Percentiles rank a stretch among this genome's conserved stretches.
Conservation (phyloP, 2,797 vertebrate species). For the Clamator glandarius region DNA sequence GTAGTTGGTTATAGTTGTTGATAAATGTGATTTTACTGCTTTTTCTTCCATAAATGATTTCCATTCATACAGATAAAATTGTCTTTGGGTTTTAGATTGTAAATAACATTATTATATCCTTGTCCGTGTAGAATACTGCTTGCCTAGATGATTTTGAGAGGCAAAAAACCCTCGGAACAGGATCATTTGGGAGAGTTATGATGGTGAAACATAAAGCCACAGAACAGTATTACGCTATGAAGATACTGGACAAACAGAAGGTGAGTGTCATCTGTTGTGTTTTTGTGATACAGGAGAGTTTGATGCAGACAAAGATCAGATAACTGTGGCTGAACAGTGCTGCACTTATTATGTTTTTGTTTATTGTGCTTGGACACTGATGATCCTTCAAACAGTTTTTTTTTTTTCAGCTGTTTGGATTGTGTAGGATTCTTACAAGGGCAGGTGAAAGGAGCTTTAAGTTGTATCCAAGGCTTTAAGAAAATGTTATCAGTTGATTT, state of each 20-base stretch:
- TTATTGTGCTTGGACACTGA: background rate
- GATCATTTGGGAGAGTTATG: conserved; percentile 98
- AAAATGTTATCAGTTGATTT: background rate
- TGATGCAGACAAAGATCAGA: background rate
- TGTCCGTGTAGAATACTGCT: conserved; percentile 87
- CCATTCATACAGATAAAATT: background rate
- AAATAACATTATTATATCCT: conserved; percentile 37
- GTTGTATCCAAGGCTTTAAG: background rate
- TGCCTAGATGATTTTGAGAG: conserved; percentile 97
- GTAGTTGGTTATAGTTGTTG: background rate
- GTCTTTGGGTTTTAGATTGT: background rate
- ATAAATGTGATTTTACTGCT: background rate
- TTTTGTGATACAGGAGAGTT: background rate
- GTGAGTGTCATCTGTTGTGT: conserved; percentile 75
- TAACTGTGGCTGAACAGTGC: background rate
- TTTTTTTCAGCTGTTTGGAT: background rate
- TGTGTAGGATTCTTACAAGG: background rate
- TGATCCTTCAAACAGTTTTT: background rate
- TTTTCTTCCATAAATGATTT: background rate
- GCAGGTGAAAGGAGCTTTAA: background rate
- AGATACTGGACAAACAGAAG: conserved; percentile 99
- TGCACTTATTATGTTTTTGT: background rate
- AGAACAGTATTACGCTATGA: conserved; percentile 98
- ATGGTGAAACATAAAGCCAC: conserved; percentile 97
- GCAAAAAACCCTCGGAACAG: conserved; percentile 97